Conservation (phyloP, 2,113 vertebrate species). For the Oreochromis spilurus region DNA sequence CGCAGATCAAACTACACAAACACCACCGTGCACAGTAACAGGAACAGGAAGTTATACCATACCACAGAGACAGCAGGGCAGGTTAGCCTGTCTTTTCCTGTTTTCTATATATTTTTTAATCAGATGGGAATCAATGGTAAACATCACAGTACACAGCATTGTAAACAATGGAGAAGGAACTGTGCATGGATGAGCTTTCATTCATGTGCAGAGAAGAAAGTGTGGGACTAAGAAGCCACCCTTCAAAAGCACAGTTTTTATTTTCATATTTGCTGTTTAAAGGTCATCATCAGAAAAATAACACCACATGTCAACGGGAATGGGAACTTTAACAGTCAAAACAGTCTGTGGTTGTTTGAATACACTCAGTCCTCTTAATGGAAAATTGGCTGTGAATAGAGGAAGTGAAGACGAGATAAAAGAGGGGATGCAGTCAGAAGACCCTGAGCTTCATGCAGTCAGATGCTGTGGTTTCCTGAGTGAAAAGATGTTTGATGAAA, state of each 20-base stretch:
- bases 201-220: neutral
- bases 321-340: neutral
- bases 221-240: accelerated
- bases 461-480: neutral
- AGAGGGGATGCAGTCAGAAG: neutral
- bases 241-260: neutral
- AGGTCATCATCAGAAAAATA: neutral
- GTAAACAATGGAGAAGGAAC: neutral
- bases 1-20: neutral
- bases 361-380: neutral
- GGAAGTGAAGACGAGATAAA: neutral
- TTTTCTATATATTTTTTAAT: neutral
- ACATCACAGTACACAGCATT: neutral
- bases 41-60: accelerated
- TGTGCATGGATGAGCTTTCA: neutral
- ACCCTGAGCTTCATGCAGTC: neutral
- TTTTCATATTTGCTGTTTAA: neutral
- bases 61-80: accelerated
- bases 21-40: neutral
- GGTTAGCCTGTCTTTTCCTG: neutral
- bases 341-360: accelerated
- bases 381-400: neutral
- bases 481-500: neutral
- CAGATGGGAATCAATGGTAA: neutral
- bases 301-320: neutral